A percentile compares a stretch with the other conserved stretches of the same genome.
phyloP scores from a whole-genome alignment of 2,888 invertebrate genomes.

The Rutpela maculata region DNA sequence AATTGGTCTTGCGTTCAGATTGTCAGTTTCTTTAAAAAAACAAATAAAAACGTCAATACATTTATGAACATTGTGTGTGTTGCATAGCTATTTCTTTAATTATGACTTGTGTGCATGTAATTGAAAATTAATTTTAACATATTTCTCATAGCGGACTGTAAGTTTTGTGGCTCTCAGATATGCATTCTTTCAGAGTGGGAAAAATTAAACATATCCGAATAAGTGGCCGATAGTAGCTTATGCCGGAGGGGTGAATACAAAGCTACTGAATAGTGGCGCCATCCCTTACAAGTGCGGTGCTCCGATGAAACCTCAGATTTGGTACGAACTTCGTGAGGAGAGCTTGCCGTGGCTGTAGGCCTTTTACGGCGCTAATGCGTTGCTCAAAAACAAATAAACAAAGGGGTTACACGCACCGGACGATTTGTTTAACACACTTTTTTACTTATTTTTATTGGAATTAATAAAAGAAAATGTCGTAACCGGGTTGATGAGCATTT shows the following conservation, averaged over 20 bases:
- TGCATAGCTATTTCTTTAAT: too few species aligned
- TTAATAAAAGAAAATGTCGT: slow-evolving; percentile 42
- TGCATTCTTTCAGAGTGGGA: background rate
- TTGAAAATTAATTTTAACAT: too few species aligned
- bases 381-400: slow-evolving; percentile 18
- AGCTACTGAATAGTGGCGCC: slow-evolving; percentile 49
- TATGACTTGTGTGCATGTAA: too few species aligned
- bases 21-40: too few species aligned
- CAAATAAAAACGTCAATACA: too few species aligned
- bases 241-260: slow-evolving; percentile 7
- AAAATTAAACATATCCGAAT: slow-evolving; percentile 1
- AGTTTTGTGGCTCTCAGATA: background rate
- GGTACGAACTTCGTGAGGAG: background rate
- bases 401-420: background rate
- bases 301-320: slow-evolving; percentile 47
- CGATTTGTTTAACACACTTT: slow-evolving; percentile 41
- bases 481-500: slow-evolving; percentile 13
- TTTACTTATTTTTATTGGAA: slow-evolving; percentile 51
- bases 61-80: too few species aligned
- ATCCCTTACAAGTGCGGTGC: slow-evolving; percentile 42
- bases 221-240: slow-evolving; percentile 11
- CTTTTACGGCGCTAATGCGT: slow-evolving; percentile 21
- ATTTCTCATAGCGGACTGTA: background rate
- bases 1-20: too few species aligned
- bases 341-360: background rate